phyloP scores from a whole-genome alignment of 2,888 invertebrate genomes.

The Belgica antarctica region DNA sequence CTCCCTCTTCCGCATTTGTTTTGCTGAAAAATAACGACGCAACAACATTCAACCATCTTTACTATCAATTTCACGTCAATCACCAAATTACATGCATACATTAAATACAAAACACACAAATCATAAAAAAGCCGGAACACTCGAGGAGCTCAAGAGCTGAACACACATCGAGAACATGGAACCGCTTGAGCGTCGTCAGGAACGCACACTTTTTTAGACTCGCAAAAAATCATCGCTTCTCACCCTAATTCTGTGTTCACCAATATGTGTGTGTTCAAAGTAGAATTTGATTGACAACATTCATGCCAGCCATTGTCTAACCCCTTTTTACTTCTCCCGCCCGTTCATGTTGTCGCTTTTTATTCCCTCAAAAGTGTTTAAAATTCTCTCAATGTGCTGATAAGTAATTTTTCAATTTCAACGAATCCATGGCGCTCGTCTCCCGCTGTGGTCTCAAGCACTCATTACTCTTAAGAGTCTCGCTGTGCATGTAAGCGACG shows the following conservation, averaged over 20 bases:
- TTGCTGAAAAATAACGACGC: neutral
- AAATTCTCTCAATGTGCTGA: conserved; percentile 16
- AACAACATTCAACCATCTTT: conserved; percentile 39
- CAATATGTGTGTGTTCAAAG: conserved; percentile 30
- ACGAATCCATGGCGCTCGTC: conserved; percentile 26
- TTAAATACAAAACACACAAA: conserved; percentile 27
- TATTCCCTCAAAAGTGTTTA: too few species aligned
- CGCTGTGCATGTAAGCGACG: conserved; percentile 23
- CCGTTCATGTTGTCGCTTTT: too few species aligned
- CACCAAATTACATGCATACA: conserved; percentile 44
- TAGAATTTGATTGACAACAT: conserved; percentile 36
- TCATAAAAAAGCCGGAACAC: neutral
- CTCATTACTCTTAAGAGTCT: conserved; percentile 5
- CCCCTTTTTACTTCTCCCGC: too few species aligned
- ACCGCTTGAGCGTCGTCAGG: neutral
- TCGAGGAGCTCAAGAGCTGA: conserved; percentile 32
- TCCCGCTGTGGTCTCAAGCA: conserved; percentile 35
- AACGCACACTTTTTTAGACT: conserved; percentile 1
- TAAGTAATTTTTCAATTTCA: conserved; percentile 39
- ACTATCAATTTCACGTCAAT: conserved; percentile 44
- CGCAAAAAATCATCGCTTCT: neutral
- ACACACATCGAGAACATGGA: neutral
- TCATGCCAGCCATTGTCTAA: neutral
- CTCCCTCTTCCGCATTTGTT: conserved; percentile 24
- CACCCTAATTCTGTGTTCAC: conserved; percentile 4